phyloP scores from a whole-genome alignment of 37 sponge, comb jelly and placozoan species.

The Trichoplax adhaerens region DNA sequence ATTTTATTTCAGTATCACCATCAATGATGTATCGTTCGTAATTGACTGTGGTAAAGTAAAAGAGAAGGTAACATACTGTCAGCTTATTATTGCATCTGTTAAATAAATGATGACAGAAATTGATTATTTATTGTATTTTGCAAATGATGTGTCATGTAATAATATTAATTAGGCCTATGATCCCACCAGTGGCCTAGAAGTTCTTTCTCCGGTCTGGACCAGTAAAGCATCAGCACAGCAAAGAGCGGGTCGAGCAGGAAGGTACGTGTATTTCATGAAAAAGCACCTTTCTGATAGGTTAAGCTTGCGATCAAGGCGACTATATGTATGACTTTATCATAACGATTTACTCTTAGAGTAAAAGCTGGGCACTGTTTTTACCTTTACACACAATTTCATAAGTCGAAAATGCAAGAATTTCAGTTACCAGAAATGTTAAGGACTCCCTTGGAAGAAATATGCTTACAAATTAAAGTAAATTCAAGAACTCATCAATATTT shows the following conservation, averaged over 20 bases:
- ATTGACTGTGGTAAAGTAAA: conserved; percentile 74
- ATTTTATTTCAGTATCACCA: conserved; percentile 42
- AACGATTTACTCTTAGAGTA: conserved; percentile 18
- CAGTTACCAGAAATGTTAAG: conserved; percentile 64
- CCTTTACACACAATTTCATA: conserved; percentile 28
- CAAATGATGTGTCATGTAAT: background rate
- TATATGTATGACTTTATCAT: too few species aligned
- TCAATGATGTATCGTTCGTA: conserved; percentile 80
- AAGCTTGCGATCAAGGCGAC: too few species aligned
- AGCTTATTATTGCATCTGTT: background rate
- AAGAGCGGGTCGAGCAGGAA: conserved; percentile 70
- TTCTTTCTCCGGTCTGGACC: conserved; percentile 54
- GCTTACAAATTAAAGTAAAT: conserved; percentile 47
- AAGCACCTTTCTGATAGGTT: too few species aligned
- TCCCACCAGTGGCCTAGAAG: conserved; percentile 32
- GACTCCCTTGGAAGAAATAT: conserved; percentile 59
- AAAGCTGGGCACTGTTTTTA: conserved; percentile 50
- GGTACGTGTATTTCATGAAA: conserved; percentile 8
- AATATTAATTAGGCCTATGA: conserved; percentile 30
- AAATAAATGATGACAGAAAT: conserved; percentile 5
- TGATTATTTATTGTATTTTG: conserved; percentile 8
- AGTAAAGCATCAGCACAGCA: conserved; percentile 69
- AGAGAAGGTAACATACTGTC: conserved; percentile 14
- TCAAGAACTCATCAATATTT: background rate
- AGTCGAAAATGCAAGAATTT: conserved; percentile 30